Conservation (phyloP, 2,113 vertebrate species). For the Platysternon megacephalum region DNA sequence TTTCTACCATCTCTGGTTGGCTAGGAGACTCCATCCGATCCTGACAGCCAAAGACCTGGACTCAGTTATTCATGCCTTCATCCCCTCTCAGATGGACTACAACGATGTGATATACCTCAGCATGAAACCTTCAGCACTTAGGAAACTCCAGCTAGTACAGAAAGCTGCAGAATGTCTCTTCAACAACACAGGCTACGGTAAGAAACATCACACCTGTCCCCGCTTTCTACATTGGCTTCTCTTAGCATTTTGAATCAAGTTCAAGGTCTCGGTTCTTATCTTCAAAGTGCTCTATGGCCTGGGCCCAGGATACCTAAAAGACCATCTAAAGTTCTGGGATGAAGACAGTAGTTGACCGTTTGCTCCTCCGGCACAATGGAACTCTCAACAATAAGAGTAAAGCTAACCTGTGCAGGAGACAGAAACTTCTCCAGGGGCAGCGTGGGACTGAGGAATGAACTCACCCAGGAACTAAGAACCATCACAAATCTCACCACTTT, state of each 20-base stretch:
- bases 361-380: not conserved
- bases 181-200: not conserved
- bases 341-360: not conserved
- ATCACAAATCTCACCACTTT: not conserved
- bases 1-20: not conserved
- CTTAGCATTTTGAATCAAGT: not conserved
- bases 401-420: not conserved
- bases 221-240: not conserved
- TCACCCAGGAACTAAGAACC: not conserved
- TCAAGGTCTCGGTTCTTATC: not conserved
- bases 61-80: not conserved
- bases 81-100: not conserved
- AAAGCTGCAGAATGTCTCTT: not conserved
- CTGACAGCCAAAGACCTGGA: not conserved
- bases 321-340: not conserved
- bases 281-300: not conserved
- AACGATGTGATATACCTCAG: not conserved
- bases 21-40: not conserved
- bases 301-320: not conserved
- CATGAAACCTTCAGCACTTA: too few relatives aligned
- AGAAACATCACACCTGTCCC: not conserved
- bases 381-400: not conserved
- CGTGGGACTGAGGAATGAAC: not conserved
- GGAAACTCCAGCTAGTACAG: too few relatives aligned
- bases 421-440: not conserved